A percentile compares a stretch with the other conserved stretches of the same genome.
Conservation (phyloP, 2,113 vertebrate genomes). For the Xenopus borealis region DNA sequence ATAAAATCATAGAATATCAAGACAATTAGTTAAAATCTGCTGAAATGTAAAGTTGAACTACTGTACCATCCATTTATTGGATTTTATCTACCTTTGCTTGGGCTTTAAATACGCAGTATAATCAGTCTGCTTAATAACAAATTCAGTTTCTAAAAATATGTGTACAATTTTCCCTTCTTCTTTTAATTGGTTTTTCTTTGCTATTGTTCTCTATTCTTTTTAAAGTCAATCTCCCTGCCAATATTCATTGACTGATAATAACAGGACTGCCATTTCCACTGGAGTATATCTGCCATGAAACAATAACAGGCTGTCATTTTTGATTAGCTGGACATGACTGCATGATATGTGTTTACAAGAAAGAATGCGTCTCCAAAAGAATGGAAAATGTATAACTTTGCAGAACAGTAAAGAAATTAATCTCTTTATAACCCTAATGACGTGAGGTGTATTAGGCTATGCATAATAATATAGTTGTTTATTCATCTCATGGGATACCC, state of each 20-base stretch:
- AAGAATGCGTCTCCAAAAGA: background rate
- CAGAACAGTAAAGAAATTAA: no score
- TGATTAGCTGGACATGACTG: background rate
- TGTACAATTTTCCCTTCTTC: background rate
- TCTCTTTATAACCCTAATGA: no score
- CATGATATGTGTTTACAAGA: background rate
- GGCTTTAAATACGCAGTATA: background rate
- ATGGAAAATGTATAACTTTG: no score
- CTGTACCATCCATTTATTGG: no score
- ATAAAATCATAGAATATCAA: no score
- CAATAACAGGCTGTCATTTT: background rate
- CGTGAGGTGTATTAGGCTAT: no score
- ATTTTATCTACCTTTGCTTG: no score
- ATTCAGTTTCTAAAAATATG: background rate
- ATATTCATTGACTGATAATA: background rate
- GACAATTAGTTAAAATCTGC: no score
- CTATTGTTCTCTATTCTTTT: background rate
- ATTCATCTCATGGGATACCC: no score
- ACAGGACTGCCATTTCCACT: background rate
- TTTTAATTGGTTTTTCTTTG: background rate
- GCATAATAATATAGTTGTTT: no score
- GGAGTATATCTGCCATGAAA: background rate
- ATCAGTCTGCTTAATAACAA: background rate
- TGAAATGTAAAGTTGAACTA: no score
- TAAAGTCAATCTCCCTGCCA: background rate